Percentiles rank a stretch among this genome's conserved stretches.
These are phyloP conservation scores for Eretmochelys imbricata DNA, from an alignment of 2,113 vertebrate genomes.

Conservation along the genomic window DNA sequence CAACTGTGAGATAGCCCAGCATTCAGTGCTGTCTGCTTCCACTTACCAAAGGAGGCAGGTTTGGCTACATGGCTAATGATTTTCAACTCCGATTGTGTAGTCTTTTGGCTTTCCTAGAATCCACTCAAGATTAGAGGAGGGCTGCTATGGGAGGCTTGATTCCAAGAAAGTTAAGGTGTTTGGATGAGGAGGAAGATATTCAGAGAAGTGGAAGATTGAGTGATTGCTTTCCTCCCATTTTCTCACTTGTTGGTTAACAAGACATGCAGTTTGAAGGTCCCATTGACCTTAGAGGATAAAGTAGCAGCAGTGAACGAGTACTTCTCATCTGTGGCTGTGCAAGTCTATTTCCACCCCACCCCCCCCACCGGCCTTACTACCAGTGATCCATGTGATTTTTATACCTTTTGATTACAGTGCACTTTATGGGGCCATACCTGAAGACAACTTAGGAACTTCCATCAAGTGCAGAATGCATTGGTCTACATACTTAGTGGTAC, in stretches of 20 bases:
- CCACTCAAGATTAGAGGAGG: not conserved
- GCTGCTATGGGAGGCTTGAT: not conserved
- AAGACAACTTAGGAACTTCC: not conserved
- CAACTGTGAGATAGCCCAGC: not conserved
- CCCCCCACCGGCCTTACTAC: not conserved
- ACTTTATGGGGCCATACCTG: not conserved
- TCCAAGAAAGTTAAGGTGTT: not conserved
- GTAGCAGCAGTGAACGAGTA: not conserved
- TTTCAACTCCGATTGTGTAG: not conserved
- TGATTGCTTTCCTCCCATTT: not conserved
- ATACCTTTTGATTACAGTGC: not conserved
- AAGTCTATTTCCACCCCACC: fast-evolving
- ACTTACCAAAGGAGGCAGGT: not conserved
- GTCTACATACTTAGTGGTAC: not conserved
- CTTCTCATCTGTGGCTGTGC: not conserved
- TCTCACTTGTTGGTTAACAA: not conserved
- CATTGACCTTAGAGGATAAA: not conserved
- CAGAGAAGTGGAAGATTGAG: not conserved
- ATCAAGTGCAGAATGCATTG: not conserved
- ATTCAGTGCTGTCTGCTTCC: not conserved
- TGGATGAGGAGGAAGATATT: not conserved
- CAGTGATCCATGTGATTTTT: not conserved
- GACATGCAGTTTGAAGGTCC: not conserved
- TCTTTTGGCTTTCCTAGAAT: not conserved
- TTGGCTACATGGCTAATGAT: not conserved